These are phyloP conservation scores for Dione vanillae DNA, from an alignment of 2,888 invertebrate genomes.

Conservation along the genomic window DNA sequence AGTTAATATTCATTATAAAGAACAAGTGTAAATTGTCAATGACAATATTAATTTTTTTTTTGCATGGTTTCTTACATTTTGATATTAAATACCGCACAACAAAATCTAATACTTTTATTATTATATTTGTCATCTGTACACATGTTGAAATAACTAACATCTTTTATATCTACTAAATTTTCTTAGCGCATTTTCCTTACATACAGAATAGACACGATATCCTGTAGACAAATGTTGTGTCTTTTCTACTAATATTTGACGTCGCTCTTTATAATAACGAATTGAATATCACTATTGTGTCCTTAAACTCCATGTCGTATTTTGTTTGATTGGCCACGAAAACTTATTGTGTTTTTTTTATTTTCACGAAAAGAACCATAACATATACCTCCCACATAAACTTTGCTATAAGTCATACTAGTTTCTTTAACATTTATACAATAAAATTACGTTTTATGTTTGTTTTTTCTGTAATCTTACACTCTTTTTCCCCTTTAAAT, in stretches of 20 bases:
- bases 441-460: too few relatives aligned
- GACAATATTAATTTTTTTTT: too few relatives aligned
- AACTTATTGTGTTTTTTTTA: background rate
- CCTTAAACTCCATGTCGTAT: background rate
- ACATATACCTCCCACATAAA: too few relatives aligned
- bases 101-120: too few relatives aligned
- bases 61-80: too few relatives aligned
- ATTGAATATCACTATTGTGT: background rate
- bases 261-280: background rate
- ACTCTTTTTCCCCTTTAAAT: too few relatives aligned
- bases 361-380: background rate
- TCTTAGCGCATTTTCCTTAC: background rate
- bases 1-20: background rate
- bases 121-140: too few relatives aligned
- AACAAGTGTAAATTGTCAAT: background rate
- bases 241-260: conserved; percentile 6
- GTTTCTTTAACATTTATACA: too few relatives aligned
- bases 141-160: background rate
- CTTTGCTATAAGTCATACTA: too few relatives aligned
- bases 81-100: too few relatives aligned
- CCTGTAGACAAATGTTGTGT: background rate
- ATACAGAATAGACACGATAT: conserved; percentile 3
- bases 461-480: too few relatives aligned
- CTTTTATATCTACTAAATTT: background rate
- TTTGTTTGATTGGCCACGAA: background rate